Evolutionary conservation across 30 jellyfish, hydroid and myxozoan species (phyloP), one percentile per base, ranked within the genome.

Genomic region (Sanderia malayensis): DNA sequence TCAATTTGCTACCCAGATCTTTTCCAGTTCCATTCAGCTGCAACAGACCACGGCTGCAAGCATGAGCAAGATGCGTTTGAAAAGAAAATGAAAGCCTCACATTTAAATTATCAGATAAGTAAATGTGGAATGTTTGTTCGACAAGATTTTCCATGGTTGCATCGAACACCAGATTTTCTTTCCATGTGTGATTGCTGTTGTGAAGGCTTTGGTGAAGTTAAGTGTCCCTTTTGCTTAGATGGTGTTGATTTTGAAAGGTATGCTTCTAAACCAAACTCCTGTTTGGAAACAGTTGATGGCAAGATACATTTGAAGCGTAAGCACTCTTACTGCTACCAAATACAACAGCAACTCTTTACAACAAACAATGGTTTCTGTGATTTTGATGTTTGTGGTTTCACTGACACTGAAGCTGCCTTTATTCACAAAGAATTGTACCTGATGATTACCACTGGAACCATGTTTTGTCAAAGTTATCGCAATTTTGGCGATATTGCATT

Each of bases 11-110:
- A 74, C 31, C 86, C 86, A 55, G 19, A 57, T 58, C 46, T 31
- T 33, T 58, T 58, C 76, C 29, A 61, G 25, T 74, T 74, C 86
- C 75, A 74, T 18, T 32, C 76, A 58, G 86, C 55, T 57, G 86
- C 86, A 57, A 55, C 86, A 74, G 76, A 58, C 49, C 31, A 74
- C 44, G 86, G 77, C n/a, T 74, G 86, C 76, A 61, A 72, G 63
- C 72, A 72, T 49, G 84, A 72, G 73, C 72, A 55, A 72, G 73
- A 52, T 72, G 75, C 75, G 11, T 61, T 58, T 58, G 77, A 58
- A 44, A 52, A 58, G 76, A 26, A 74, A 52, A 53, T 72, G 44
- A 72, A 72, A 23, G 9, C 0, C 33, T 29, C 72, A 25, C 84
- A 70, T 72, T 52, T 52, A 32, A 58, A 49, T 49, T 2, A 52